Conservation (phyloP, 2,113 vertebrate genomes). For the Bombycilla garrulus region DNA sequence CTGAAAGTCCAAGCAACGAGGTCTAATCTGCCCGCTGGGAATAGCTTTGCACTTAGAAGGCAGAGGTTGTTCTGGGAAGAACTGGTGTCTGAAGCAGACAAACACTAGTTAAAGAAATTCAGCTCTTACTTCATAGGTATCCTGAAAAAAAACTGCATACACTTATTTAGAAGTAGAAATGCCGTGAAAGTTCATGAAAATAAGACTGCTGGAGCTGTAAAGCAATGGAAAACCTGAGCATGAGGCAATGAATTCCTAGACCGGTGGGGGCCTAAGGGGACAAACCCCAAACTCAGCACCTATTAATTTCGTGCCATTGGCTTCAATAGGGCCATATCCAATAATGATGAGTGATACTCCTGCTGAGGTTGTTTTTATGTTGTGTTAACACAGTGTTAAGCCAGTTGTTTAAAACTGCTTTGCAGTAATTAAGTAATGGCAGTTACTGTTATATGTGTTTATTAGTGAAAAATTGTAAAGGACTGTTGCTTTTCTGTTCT, state of each 20-base stretch:
- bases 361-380: constrained; percentile 46
- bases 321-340: constrained; percentile 21
- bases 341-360: constrained; percentile 12
- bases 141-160: not conserved
- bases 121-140: not conserved
- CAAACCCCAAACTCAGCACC: not conserved
- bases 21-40: not conserved
- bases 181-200: not conserved
- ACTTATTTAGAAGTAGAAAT: not conserved
- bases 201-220: not conserved
- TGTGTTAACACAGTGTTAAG: constrained; percentile 65
- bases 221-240: constrained; percentile 37
- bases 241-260: constrained; percentile 37
- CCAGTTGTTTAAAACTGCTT: constrained; percentile 65
- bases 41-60: not conserved
- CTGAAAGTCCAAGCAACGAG: not conserved
- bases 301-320: constrained; percentile 47
- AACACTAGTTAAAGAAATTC: not conserved
- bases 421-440: constrained; percentile 58
- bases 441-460: constrained; percentile 50
- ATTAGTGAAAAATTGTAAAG: constrained; percentile 51
- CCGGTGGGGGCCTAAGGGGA: not conserved
- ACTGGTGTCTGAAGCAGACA: not conserved
- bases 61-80: not conserved
- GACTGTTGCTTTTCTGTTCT: constrained; percentile 29